Evolutionary conservation across 2,888 invertebrate species (phyloP), one percentile per base, ranked within the genome.

Genomic region (Agrochola lota): DNA sequence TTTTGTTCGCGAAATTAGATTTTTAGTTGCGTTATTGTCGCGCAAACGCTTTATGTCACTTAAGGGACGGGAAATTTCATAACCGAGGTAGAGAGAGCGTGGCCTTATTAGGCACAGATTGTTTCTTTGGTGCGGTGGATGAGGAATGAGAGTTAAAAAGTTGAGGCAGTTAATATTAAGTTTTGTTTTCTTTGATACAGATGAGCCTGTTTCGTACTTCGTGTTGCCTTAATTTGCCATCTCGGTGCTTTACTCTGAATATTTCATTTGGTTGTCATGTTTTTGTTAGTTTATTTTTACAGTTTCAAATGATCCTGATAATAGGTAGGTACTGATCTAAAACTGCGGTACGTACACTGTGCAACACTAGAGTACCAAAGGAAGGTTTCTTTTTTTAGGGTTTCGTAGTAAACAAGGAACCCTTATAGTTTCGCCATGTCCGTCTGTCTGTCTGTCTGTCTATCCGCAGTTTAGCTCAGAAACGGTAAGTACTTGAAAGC

Each of bases 11-110:
- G 52, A 76, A 86, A 82, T 82, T 88, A 74, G 81, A 82, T 87
- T 85, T 85, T 88, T 87, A 87, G 80, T 84, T 81, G 75, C 72
- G 68, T 71, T 79, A 59, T 69, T 64, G 26, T 49, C 30, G 72
- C 74, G 63, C 68, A 78, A 81, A 79, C 81, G 80, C 82, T 88
- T 88, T 85, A 88, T 88, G 86, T 84, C 87, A 85, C 88, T 85
- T 88, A 81, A 85, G 88, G 87, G 87, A 82, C 79, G 64, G 69
- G 77, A 85, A 85, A 88, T 88, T 88, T 88, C 67, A 84, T 88
- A 87, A 87, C 80, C 64, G 81, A 76, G 84, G 59, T 66, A 64
- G n/a, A 67, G 74, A 78, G 80, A 74, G 63, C 78, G 71, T 43
- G 75, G 67, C 60, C 67, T 85, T 77, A 84, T 88, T 88, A 80